Evolutionary conservation across 2,888 invertebrate species (phyloP), one percentile per base, ranked within the genome.

Genomic region (Dendrolimus pini): DNA sequence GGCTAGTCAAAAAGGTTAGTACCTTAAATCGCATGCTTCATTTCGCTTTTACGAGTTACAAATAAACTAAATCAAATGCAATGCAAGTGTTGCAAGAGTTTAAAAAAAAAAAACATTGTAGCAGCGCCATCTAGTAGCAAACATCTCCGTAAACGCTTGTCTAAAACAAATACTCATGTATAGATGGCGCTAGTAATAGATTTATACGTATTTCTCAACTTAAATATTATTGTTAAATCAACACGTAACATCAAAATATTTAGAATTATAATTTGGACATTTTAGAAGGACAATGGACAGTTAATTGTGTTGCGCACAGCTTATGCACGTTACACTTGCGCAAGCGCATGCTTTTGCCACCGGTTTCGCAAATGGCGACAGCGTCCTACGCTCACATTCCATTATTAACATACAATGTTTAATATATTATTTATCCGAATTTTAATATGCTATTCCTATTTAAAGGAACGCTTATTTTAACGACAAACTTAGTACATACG

Each of bases 381-480:
- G 65, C 78, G 65, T 74, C 80, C 82, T 79, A 82, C 79, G 77
- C 76, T 66, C 62, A 64, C 74, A 78, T 80, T 77, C 75, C 72
- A 56, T 59, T 60, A 60, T 10, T 47, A 47, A 47, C 12, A 47
- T 47, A 47, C 47, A 12, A 54, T 18, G 18, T 42, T 41, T 53
- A 14, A 10, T 41, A 54, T 47, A 12, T 47, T 1, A 47, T 47
- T 47, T 12, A 47, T 12, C 30, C 6, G 30, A 30, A 30, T 30
- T 30, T 30, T 30, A 6, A 30, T 30, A 30, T 30, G 6, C 3
- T 30, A 30, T 30, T 6, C 30, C 30, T 30, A 30, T 30, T 30
- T 30, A 30, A 30, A 6, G 30, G 0, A 30, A 30, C 30, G 6
- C 30, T 30, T 30, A 30, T 30, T 30, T 30, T 30, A 30, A 30